These are phyloP conservation scores for Miniopterus natalensis DNA, from an alignment of 2,113 vertebrate genomes.

Conservation along the genomic window DNA sequence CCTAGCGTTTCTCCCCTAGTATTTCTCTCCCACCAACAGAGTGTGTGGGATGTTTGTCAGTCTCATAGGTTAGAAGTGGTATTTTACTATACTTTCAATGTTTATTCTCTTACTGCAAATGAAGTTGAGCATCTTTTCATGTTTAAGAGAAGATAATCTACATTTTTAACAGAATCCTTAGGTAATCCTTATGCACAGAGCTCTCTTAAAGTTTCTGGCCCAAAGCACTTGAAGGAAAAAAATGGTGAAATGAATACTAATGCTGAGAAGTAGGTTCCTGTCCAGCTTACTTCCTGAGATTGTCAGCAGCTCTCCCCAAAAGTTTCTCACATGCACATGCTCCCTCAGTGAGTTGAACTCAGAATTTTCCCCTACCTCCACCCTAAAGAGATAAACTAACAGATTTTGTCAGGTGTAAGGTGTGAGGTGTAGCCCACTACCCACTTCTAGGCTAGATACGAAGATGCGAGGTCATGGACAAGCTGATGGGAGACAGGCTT, in stretches of 20 bases:
- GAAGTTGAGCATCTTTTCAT: not conserved
- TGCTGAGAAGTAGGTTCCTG: not conserved
- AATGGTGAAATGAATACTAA: not conserved
- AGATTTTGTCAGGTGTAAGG: not conserved
- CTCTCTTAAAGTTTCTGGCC: conserved; percentile 3
- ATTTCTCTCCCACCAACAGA: not conserved
- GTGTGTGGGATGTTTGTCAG: not conserved
- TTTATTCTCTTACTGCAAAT: not conserved
- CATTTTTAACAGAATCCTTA: not conserved
- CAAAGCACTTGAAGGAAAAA: not conserved
- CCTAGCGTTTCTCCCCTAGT: too few species aligned
- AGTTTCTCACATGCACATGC: not conserved
- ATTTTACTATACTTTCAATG: not conserved
- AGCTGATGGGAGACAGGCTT: not conserved
- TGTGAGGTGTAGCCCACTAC: not conserved
- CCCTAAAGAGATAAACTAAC: not conserved
- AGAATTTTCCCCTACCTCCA: not conserved
- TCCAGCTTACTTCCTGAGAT: not conserved
- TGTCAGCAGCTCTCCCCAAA: not conserved
- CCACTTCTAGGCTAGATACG: not conserved
- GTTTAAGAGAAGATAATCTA: not conserved
- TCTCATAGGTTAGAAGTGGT: not conserved
- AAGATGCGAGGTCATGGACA: not conserved
- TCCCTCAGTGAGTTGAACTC: not conserved
- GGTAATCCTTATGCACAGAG: not conserved